Evolutionary conservation across 1,140 invertebrate genomes (phyloP), one percentile per base, ranked within the genome.

Genomic region (Aphelenchoides besseyi): DNA sequence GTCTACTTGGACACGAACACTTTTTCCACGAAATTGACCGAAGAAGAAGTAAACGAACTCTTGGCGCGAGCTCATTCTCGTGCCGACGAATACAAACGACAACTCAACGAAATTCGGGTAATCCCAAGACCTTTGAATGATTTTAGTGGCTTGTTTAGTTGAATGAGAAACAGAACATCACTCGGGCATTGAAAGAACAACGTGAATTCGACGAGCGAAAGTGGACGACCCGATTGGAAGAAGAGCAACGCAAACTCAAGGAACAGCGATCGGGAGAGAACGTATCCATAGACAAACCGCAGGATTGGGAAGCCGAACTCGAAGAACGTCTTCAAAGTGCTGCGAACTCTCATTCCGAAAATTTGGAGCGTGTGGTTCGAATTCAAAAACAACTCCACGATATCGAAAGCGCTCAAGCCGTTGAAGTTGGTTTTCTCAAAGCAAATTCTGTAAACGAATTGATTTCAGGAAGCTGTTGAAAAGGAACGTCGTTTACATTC

Each of bases 311-410:
- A 81, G 85, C 87, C 53, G 90, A 93, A 75, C 85, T 94, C 32
- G 87, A 90, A n/a, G 85, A 88, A 52, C 90, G 93, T 81, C 82
- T 95, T 54, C 90, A 90, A 78, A 86, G 90, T 37, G 92, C 94
- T 79, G 88, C 91, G 3, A 90, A 92, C 76, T 89, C 92, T 8
- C 92, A 94, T 85, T 87, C 89, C 33, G 92, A 94, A 85, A 91
- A 94, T 84, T 85, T 95, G 57, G 87, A 88, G 69, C 90, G 92
- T 79, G 89, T 90, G 0, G 84, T 95, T 1, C 86, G 87, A 33
- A 86, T 89, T 8, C 91, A 91, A 76, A 89, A 91, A 74, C 86
- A 87, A 68, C 90, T 93, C 83, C 85, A 91, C 16, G 87, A 89
- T 67, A 87, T 89, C 53, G 85, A 87, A 35, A 88, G 90, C 71